Conservation (phyloP, 2,888 invertebrate genomes). For the Sceliomorpha sp. region DNA sequence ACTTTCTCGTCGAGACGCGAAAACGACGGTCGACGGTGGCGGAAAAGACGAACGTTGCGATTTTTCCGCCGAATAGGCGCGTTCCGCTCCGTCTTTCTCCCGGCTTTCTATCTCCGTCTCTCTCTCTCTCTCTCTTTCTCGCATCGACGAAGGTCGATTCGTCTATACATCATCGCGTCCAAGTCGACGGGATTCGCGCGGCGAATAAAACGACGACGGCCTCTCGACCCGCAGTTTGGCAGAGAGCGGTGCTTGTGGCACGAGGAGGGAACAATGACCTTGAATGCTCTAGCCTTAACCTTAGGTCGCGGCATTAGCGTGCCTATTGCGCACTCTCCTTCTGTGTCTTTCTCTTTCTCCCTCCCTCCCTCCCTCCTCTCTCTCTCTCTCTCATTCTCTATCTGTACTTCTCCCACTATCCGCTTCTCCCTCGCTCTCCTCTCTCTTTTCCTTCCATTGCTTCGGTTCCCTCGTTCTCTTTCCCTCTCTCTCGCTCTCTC, state of each 20-base stretch:
- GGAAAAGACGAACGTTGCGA: too few species aligned
- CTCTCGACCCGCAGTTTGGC: slow-evolving; percentile 39
- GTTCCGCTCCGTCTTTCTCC: too few species aligned
- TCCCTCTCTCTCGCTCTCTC: too few species aligned
- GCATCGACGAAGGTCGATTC: slow-evolving; percentile 35
- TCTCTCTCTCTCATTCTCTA: background rate
- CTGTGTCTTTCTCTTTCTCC: slow-evolving; percentile 11
- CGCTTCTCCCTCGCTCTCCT: background rate
- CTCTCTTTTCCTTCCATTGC: too few species aligned
- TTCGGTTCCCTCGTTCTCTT: too few species aligned
- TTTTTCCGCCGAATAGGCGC: too few species aligned
- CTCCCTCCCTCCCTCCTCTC: slow-evolving; percentile 9
- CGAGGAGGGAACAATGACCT: slow-evolving; percentile 57
- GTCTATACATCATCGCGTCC: slow-evolving; percentile 47
- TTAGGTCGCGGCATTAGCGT: slow-evolving; percentile 52
- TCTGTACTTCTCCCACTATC: slow-evolving; percentile 10
- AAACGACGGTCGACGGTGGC: too few species aligned
- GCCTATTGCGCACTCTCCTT: slow-evolving; percentile 32
- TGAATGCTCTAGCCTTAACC: slow-evolving; percentile 56
- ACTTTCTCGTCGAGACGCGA: too few species aligned
- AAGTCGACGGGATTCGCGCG: slow-evolving; percentile 37
- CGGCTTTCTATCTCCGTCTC: too few species aligned
- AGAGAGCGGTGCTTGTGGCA: slow-evolving; percentile 50
- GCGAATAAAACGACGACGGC: slow-evolving; percentile 25
- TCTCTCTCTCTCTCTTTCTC: slow-evolving; percentile 3